A percentile compares a stretch with the other conserved stretches of the same genome.
Conservation (phyloP, 2,888 invertebrate species). For the Achlya flavicornis region DNA sequence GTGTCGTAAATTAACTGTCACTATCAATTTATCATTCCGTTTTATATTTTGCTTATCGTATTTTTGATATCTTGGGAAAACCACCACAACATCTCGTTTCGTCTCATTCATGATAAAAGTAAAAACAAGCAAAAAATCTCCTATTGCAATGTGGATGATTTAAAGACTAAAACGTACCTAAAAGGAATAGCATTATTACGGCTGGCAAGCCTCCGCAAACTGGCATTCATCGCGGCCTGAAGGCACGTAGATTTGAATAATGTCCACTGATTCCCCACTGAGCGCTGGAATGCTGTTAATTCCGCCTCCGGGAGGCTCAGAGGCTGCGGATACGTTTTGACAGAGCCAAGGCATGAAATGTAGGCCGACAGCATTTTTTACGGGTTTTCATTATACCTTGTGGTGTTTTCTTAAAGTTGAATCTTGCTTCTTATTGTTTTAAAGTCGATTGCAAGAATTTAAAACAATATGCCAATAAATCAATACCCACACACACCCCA, state of each 20-base stretch:
- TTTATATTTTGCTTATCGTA: too few relatives aligned
- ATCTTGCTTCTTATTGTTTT: too few relatives aligned
- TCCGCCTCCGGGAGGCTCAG: constrained; percentile 16
- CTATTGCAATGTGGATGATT: too few relatives aligned
- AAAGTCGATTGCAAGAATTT: too few relatives aligned
- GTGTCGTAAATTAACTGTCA: too few relatives aligned
- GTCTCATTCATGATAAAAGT: too few relatives aligned
- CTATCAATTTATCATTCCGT: too few relatives aligned
- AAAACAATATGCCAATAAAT: not conserved
- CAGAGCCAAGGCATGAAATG: constrained; percentile 11
- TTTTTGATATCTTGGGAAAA: too few relatives aligned
- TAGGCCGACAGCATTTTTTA: constrained; percentile 8
- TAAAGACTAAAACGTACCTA: not conserved
- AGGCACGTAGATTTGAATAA: constrained; percentile 37
- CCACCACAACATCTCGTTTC: too few relatives aligned
- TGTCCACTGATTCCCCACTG: constrained; percentile 30
- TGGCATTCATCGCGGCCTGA: constrained; percentile 18
- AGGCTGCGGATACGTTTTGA: constrained; percentile 17
- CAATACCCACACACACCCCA: not conserved
- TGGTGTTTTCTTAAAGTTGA: not conserved
- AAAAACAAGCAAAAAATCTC: too few relatives aligned
- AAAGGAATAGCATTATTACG: constrained; percentile 5
- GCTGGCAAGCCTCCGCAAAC: not conserved
- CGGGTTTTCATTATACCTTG: not conserved
- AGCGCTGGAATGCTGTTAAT: constrained; percentile 35